Conservation (phyloP, 2,797 vertebrate species). For the Phalanger gymnotis region DNA sequence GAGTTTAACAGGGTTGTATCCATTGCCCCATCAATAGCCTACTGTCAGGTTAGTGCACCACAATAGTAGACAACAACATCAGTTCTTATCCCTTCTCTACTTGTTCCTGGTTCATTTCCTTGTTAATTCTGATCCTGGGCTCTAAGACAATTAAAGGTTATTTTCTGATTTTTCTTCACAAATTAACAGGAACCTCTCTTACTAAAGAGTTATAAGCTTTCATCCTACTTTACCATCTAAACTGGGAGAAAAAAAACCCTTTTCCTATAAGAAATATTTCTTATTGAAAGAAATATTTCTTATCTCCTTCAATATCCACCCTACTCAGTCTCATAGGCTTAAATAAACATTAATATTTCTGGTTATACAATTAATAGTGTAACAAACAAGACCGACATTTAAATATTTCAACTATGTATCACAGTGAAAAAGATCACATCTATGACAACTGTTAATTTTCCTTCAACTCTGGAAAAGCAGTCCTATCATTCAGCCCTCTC, state of each 20-base stretch:
- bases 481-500: neutral
- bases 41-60: neutral
- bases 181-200: neutral
- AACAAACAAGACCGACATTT: neutral
- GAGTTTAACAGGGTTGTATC: neutral
- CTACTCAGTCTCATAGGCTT: neutral
- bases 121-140: neutral
- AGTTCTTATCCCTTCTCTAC: neutral
- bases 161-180: neutral
- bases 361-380: neutral
- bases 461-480: neutral
- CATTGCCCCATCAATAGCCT: neutral
- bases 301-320: neutral
- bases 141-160: neutral
- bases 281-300: neutral
- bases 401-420: neutral
- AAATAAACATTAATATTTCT: neutral
- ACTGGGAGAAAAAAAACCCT: neutral
- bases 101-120: neutral
- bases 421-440: neutral
- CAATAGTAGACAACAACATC: neutral
- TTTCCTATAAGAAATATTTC: neutral
- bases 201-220: neutral
- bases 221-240: neutral
- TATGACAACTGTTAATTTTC: neutral